Base-by-base conservation (phyloP, 2,888 invertebrate genomes). In the Caenorhabditis wallacei region DNA sequence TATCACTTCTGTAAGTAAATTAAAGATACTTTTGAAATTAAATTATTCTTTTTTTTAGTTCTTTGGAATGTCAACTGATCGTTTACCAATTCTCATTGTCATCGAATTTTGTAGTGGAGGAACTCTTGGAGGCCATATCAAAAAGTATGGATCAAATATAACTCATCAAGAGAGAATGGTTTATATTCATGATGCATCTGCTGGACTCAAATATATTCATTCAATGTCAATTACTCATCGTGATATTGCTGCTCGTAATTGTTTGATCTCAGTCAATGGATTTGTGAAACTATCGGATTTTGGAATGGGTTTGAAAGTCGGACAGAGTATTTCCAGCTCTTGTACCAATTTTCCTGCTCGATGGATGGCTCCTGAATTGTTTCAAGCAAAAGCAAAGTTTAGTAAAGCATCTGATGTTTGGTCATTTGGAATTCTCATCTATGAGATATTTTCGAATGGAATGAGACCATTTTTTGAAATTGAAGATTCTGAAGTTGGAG, bases 11-110 rank as follows among this genome's bases (percentile, higher is more conserved):
- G 87, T 87, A 64, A 46, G 75, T 16, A 18, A 20, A 37, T 13
- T 10, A 20, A 40, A 7, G 1, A 7, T 37, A 18, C 35, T 7
- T 7, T 57, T 18, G 8, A 13, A 16, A n/a, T n/a, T n/a, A n/a
- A n/a, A n/a, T n/a, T n/a, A n/a, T n/a, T n/a, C n/a, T n/a, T n/a
- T n/a, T 5, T 69, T 88, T 53, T 76, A 96, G 92, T 94, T 98
- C 48, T 97, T 97, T 89, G 98, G 98, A 35, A 97, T 98, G 89
- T 98, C 97, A 89, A 97, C 97, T 85, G 97, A 97, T 93, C 96
- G 97, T 92, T 97, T 97, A 91, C 98, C 98, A 10, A 63, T 98
- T 78, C 97, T 98, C 97, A 97, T 98, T 91, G 97, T 98, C 40
- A 98, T 98, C 98, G 98, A 98, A 93, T 94, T 97, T 83, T 97